A percentile compares a stretch with the other conserved stretches of the same genome.
Conservation (phyloP, 2,113 vertebrate species). For the Tricholaema leucomelas region DNA sequence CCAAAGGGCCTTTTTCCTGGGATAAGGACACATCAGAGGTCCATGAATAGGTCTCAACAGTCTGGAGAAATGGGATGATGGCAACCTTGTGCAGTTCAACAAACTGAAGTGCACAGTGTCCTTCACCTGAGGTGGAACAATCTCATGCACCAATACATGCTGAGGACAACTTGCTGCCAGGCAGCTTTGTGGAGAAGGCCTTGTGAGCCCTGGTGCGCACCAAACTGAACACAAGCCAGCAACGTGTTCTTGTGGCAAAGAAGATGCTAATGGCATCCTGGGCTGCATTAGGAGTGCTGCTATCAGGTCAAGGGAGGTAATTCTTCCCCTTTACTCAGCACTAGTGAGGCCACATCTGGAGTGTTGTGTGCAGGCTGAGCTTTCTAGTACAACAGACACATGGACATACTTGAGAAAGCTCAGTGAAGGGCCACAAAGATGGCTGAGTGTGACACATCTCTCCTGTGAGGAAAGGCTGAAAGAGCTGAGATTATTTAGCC, state of each 20-base stretch:
- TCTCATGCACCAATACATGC: not conserved
- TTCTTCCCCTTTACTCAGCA: not conserved
- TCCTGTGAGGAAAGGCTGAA: not conserved
- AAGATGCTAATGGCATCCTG: not conserved
- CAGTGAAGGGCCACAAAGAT: not conserved
- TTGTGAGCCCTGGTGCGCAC: not conserved
- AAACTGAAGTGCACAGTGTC: not conserved
- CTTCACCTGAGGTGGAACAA: not conserved
- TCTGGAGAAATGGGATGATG: not conserved
- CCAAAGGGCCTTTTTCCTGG: not conserved
- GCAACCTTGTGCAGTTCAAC: not conserved
- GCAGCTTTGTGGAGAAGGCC: not conserved
- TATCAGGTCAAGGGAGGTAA: not conserved
- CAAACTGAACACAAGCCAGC: not conserved
- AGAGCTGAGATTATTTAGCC: not conserved
- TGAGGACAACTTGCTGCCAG: not conserved
- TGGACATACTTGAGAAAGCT: not conserved
- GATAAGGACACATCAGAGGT: not conserved
- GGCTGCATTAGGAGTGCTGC: not conserved
- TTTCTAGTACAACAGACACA: not conserved
- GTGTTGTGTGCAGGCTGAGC: not conserved
- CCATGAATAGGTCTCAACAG: rapidly evolving
- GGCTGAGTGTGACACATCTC: not conserved
- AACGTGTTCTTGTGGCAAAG: not conserved
- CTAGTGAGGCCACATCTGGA: not conserved